Base-by-base conservation (phyloP, 1,140 invertebrate species). In the Temnothorax nylanderi region DNA sequence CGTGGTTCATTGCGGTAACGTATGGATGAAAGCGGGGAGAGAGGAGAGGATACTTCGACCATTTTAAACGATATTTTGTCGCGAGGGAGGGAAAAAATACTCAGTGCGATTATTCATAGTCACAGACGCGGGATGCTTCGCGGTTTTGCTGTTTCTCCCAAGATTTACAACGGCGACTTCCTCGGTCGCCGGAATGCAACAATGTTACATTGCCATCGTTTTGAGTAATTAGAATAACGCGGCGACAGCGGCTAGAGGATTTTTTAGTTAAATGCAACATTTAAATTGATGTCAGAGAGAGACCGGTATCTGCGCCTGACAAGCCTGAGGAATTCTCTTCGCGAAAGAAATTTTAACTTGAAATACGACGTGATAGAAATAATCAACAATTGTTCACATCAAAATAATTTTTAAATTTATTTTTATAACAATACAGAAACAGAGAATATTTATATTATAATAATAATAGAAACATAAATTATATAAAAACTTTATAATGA, bases 151-250 rank as follows among this genome's bases (percentile, higher is more conserved):
- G n/a, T 21, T 80, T 41, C 49, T 11, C 13, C 47, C 13, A 2
- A 11, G 37, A 34, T 34, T 64, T 64, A 16, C 26, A 34, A 26
- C 26, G 3, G 3, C 10, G 41, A 18, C 6, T 78, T 51, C 18
- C 44, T 78, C 58, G 3, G 56, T 32, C 18, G 18, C 26, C 3
- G 44, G 60, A 21, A 67, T 51, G 32, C 44, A n/a, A 67, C 60
- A 49, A 77, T 64, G 26, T 78, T 34, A 8, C 18, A 6, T 3
- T 3, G 37, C 21, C 44, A 78, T 67, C 60, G 60, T 78, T 78
- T 78, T 65, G 60, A 11, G 5, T 67, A 80, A 69, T 69, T 80
- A 80, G n/a, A 47, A 16, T 41, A 54, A 51, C n/a, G 26, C 34
- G n/a, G 16, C 18, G 44, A 80, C 56, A 78, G 32, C 37, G 74